phyloP scores from a whole-genome alignment of 2,888 invertebrate genomes.

The Nephrotoma flavescens region DNA sequence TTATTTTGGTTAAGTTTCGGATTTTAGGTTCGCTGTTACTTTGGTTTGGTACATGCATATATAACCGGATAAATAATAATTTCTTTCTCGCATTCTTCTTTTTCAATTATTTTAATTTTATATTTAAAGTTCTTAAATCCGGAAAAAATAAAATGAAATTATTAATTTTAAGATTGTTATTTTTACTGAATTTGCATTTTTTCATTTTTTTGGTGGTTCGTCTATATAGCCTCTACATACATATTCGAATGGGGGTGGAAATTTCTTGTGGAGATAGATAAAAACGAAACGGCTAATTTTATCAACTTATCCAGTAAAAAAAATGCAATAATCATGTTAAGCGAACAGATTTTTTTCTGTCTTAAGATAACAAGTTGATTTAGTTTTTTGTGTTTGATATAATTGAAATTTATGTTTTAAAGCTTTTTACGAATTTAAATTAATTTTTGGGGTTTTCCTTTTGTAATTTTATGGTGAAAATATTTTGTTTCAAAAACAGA shows the following conservation, averaged over 20 bases:
- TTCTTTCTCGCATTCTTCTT: neutral
- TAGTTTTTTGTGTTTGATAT: neutral
- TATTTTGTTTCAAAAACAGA: neutral
- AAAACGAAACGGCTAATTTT: neutral
- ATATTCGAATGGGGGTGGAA: neutral
- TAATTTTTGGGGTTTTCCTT: neutral
- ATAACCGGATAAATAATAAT: neutral
- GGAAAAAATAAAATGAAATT: neutral
- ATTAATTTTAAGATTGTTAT: neutral
- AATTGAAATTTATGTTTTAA: neutral
- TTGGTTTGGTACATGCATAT: neutral
- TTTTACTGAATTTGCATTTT: neutral
- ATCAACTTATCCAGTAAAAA: neutral
- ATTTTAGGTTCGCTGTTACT: neutral
- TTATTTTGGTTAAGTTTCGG: neutral
- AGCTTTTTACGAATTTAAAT: neutral
- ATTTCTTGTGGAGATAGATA: neutral
- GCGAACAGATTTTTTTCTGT: neutral
- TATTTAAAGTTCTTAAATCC: neutral
- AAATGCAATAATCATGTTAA: neutral
- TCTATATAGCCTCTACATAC: neutral
- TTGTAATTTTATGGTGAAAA: neutral
- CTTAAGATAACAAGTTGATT: neutral
- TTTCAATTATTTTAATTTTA: neutral
- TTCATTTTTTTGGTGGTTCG: neutral